Evolutionary conservation across 2,888 invertebrate genomes (phyloP), one percentile per base, ranked within the genome.

Genomic region (Acholoe squamosa): DNA sequence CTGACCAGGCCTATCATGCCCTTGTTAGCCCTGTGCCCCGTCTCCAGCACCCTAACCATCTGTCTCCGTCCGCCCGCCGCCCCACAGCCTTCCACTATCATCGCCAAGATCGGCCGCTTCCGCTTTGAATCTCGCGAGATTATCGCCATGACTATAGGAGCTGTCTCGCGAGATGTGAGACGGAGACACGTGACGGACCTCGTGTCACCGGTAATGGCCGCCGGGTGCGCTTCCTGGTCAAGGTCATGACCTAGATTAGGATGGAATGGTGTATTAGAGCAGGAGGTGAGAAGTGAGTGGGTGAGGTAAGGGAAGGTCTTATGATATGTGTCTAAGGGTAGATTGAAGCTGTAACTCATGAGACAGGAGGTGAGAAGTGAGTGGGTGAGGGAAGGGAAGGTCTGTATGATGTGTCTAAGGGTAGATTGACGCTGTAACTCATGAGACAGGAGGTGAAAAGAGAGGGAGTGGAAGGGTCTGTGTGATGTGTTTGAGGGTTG

Each of bases 161-260:
- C 61, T 71, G 71, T 71, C 71, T 71, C 71, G 71, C 71, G 71
- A 71, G 71, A 71, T 71, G 71, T 5, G 71, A 71, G 71, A 0
- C 28, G 71, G 71, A 71, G 71, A 28, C 71, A 71, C 28, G 31
- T 71, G 71, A 71, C 71, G 28, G 71, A 71, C 71, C 28, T 3
- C 25, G 71, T 71, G 71, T 71, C 71, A 71, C 14, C 25, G 25
- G 28, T 71, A 71, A 71, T 71, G 28, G 71, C 71, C 71, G 71
- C 28, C 71, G 71, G 71, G 71, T 28, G 28, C 14, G 28, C 25
- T 22, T 3, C 28, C 3, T 28, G 71, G 71, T 28, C 71, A 71
- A 25, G 71, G 71, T 71, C 71, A 71, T 71, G 71, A 28, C 25
- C 71, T 28, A 28, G 1, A 71, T 71, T 25, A 71, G 25, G 28